These are phyloP conservation scores for Melanotus villosus DNA, from an alignment of 2,888 invertebrate species.

Conservation along the genomic window DNA sequence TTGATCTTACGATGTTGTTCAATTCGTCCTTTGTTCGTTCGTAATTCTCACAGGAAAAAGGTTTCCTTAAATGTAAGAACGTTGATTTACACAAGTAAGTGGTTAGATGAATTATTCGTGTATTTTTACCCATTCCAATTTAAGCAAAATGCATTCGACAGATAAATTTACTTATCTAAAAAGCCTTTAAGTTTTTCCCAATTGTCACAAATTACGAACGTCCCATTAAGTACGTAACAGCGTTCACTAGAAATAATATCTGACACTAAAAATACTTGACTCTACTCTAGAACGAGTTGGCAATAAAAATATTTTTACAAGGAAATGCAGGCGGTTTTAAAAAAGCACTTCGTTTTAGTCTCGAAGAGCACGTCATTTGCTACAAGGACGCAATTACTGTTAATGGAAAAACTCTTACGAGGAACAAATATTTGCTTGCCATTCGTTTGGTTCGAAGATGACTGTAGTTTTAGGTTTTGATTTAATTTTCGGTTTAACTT, in stretches of 20 bases:
- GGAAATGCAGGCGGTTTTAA: constrained; percentile 42
- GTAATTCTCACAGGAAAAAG: too few relatives aligned
- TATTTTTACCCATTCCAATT: too few relatives aligned
- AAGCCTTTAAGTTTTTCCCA: neutral
- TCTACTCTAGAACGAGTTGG: constrained; percentile 20
- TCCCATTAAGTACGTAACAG: neutral
- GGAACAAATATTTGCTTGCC: constrained; percentile 19
- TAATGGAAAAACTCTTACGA: constrained; percentile 35
- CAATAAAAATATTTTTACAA: constrained; percentile 50
- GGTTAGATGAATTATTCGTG: too few relatives aligned
- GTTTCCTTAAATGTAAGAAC: too few relatives aligned
- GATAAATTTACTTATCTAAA: too few relatives aligned
- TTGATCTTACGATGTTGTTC: too few relatives aligned
- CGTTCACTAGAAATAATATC: neutral
- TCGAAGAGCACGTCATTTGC: constrained; percentile 34
- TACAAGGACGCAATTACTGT: constrained; percentile 39
- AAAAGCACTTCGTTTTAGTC: constrained; percentile 37
- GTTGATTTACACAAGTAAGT: too few relatives aligned
- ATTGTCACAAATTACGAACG: neutral
- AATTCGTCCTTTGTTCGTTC: too few relatives aligned
- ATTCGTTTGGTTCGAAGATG: neutral
- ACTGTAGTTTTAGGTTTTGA: neutral
- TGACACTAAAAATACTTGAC: constrained; percentile 23
- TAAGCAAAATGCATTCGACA: too few relatives aligned
- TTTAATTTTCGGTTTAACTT: neutral